phyloP scores from a whole-genome alignment of 2,888 invertebrate genomes.

The Drosophila paucipuncta region DNA sequence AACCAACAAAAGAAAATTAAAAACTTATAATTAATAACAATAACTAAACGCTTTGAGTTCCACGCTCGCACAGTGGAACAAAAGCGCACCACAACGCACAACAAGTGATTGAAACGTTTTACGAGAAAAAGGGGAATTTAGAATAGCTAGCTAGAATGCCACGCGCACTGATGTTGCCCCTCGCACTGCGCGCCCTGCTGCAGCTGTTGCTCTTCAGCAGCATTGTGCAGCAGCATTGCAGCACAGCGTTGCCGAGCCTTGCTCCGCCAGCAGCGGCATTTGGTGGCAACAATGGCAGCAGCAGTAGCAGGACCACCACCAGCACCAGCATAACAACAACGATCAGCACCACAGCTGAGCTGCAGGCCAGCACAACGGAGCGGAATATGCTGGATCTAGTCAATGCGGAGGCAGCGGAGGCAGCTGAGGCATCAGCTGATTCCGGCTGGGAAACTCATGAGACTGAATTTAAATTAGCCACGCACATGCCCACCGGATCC shows the following conservation, averaged over 20 bases:
- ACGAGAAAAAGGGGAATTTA: slow-evolving; percentile 9
- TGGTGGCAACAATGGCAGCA: slow-evolving; percentile 6
- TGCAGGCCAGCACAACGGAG: slow-evolving; percentile 30
- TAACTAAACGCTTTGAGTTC: slow-evolving; percentile 16
- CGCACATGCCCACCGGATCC: slow-evolving; percentile 34
- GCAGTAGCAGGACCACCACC: background rate
- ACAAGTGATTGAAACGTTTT: slow-evolving; percentile 13
- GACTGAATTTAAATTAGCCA: slow-evolving; percentile 69
- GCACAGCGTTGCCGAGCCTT: slow-evolving; percentile 54
- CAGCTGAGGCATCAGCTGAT: slow-evolving; percentile 26
- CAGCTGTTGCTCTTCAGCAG: slow-evolving; percentile 75
- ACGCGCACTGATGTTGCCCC: slow-evolving; percentile 60
- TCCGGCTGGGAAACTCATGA: slow-evolving; percentile 74
- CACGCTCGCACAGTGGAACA: slow-evolving; percentile 65
- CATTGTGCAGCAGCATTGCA: slow-evolving; percentile 71
- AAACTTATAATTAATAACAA: slow-evolving; percentile 12
- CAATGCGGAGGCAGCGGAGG: slow-evolving; percentile 41
- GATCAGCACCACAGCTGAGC: slow-evolving; percentile 23
- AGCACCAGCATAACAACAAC: background rate
- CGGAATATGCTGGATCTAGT: slow-evolving; percentile 58
- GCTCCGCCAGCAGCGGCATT: slow-evolving; percentile 19
- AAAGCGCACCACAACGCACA: slow-evolving; percentile 50
- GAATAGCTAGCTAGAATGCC: slow-evolving; percentile 42
- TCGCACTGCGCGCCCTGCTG: slow-evolving; percentile 66
- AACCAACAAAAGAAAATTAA: slow-evolving; percentile 21